Evolutionary conservation across 2,113 vertebrate genomes (phyloP).

Genomic region (Salminus brasiliensis): DNA sequence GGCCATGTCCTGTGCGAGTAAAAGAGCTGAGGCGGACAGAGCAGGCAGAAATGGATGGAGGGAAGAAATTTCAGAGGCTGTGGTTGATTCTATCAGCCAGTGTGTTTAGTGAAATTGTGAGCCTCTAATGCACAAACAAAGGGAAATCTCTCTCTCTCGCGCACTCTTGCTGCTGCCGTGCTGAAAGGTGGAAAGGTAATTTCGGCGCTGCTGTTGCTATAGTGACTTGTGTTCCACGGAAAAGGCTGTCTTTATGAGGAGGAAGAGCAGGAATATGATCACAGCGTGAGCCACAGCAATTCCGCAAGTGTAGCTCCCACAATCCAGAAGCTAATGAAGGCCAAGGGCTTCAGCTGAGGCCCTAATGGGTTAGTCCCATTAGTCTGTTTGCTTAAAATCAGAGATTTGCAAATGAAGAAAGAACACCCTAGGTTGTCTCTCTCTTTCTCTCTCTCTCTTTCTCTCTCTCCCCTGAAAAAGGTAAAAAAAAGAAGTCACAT

Average conservation of each 20-base stretch:
- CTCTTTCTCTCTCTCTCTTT: too few relatives aligned
- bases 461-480: not conserved
- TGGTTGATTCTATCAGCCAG: slow-evolving; percentile 30
- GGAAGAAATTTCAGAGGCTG: slow-evolving; percentile 1
- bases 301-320: not conserved
- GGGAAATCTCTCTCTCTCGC: slow-evolving; percentile 7
- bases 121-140: slow-evolving; percentile 45
- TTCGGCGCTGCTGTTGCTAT: slow-evolving; percentile 45
- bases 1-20: too few relatives aligned
- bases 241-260: slow-evolving; percentile 14
- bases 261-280: slow-evolving; percentile 28
- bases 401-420: not conserved
- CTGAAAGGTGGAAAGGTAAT: slow-evolving; percentile 31
- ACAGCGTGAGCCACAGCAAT: not conserved
- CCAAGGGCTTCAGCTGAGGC: not conserved
- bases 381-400: slow-evolving; percentile 10
- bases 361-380: slow-evolving; percentile 27
- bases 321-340: slow-evolving; percentile 4
- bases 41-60: not conserved
- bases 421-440: not conserved
- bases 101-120: slow-evolving; percentile 33
- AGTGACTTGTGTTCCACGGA: slow-evolving; percentile 30
- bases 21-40: not conserved
- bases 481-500: too few relatives aligned
- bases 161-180: not conserved